Evolutionary conservation across 2,797 vertebrate genomes (phyloP).

Genomic region (Coregonus sp.): DNA sequence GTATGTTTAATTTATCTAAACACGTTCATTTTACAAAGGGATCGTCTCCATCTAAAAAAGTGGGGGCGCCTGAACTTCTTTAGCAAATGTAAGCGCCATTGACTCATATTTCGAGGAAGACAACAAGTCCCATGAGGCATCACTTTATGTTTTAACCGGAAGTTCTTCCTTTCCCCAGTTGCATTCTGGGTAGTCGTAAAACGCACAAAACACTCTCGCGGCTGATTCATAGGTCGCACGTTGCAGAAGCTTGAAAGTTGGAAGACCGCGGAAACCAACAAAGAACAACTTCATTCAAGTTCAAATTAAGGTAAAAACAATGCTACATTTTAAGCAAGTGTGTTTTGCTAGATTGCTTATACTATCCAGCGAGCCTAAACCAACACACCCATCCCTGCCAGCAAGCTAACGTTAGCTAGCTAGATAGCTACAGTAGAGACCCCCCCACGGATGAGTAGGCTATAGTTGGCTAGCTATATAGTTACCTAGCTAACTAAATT

Average conservation of each 20-base stretch:
- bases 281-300: neutral
- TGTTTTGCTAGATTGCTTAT: too few species aligned
- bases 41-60: neutral
- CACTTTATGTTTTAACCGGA: neutral
- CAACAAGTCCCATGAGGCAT: conserved; percentile 50
- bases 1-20: neutral
- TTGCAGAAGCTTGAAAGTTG: conserved; percentile 47
- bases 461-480: too few species aligned
- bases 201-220: conserved; percentile 58
- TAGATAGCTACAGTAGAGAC: too few species aligned
- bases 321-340: fast-evolving
- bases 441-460: too few species aligned
- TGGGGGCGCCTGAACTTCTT: too few species aligned
- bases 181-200: conserved; percentile 80
- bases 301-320: conserved; percentile 22
- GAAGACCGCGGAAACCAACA: conserved; percentile 13
- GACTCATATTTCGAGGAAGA: conserved; percentile 6
- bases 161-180: conserved; percentile 18
- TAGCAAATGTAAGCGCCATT: too few species aligned
- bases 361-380: too few species aligned
- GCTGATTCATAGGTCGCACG: conserved; percentile 50
- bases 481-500: too few species aligned
- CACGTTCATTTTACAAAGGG: neutral
- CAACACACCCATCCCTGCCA: too few species aligned
- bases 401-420: too few species aligned